A percentile compares a stretch with the other conserved stretches of the same genome.
Conservation (phyloP, 2,797 vertebrate genomes). For the Dicrostonyx torquatus region DNA sequence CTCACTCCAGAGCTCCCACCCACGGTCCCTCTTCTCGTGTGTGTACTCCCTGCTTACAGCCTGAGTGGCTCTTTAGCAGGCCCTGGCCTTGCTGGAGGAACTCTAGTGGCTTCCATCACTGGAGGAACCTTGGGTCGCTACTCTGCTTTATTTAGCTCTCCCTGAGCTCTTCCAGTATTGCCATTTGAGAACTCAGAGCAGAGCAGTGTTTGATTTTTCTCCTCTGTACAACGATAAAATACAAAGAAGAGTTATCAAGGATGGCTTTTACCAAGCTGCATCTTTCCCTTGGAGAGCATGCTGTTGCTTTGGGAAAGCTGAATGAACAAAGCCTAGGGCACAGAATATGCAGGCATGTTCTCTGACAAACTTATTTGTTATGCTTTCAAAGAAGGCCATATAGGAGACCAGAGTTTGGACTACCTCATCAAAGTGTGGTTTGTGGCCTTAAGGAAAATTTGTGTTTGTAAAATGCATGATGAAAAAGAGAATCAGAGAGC, state of each 20-base stretch:
- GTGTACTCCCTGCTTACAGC: background rate
- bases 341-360: background rate
- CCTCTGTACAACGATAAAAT: background rate
- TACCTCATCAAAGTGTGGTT: background rate
- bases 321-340: background rate
- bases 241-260: background rate
- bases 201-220: background rate
- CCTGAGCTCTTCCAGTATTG: background rate
- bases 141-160: background rate
- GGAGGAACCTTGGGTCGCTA: background rate
- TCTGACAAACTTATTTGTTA: slow-evolving; percentile 17
- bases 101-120: background rate
- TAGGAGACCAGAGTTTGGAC: slow-evolving; percentile 13
- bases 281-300: background rate
- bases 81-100: background rate
- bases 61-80: background rate
- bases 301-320: background rate
- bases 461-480: background rate
- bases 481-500: background rate
- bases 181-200: slow-evolving; percentile 6
- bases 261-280: slow-evolving; percentile 2
- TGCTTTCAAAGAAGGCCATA: background rate
- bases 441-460: background rate
- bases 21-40: background rate
- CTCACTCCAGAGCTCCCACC: background rate